Evolutionary conservation across 2,888 invertebrate genomes (phyloP).

Genomic region (Lepidonotus clava): DNA sequence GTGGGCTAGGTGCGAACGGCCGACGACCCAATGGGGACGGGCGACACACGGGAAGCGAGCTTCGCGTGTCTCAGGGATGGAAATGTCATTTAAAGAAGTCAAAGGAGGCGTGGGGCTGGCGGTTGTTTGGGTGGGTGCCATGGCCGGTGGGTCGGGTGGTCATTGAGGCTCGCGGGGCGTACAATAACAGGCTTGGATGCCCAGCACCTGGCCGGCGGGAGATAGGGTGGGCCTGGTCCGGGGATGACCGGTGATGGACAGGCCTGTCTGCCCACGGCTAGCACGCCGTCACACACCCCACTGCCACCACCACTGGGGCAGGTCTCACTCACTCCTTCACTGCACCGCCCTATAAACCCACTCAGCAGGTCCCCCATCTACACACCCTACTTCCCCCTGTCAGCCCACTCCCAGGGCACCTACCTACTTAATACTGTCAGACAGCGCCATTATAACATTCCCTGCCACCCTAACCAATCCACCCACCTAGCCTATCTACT

Average conservation of each 20-base stretch:
- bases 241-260: background rate
- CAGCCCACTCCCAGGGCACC: too few relatives aligned
- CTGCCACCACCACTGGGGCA: background rate
- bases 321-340: too few relatives aligned
- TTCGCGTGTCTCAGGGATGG: background rate
- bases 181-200: background rate
- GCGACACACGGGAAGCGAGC: too few relatives aligned
- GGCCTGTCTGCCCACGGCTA: background rate
- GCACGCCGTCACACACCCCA: background rate
- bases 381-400: too few relatives aligned
- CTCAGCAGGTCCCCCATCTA: too few relatives aligned
- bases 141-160: background rate
- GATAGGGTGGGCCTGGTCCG: background rate
- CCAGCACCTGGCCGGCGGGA: background rate
- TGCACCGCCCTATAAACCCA: too few relatives aligned
- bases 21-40: too few relatives aligned
- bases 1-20: too few relatives aligned
- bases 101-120: background rate
- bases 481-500: too few relatives aligned
- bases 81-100: background rate
- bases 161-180: background rate
- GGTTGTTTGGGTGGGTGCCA: background rate
- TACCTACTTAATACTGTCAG: too few relatives aligned
- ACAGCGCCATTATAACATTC: too few relatives aligned
- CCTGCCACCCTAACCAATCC: too few relatives aligned